Conservation (phyloP, 2,113 vertebrate species). For the Vulpes lagopus region DNA sequence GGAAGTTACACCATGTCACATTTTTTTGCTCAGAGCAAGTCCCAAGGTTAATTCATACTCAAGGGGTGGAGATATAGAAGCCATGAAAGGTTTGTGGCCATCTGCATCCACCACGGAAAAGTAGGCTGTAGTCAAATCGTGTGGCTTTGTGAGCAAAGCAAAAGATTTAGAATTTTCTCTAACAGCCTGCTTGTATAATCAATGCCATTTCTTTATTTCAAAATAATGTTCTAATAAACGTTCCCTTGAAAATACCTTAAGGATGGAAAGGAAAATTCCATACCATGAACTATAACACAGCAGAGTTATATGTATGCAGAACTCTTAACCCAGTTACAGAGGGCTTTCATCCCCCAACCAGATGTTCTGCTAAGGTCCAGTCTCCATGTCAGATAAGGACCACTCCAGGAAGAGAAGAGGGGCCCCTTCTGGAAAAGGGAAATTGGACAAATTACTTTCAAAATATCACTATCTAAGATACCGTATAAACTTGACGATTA, state of each 20-base stretch:
- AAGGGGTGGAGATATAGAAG: neutral
- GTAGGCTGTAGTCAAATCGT: neutral
- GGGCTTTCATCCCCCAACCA: rapidly evolving
- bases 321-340: rapidly evolving
- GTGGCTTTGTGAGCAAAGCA: neutral
- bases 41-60: neutral
- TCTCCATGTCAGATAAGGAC: rapidly evolving
- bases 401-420: neutral
- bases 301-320: neutral
- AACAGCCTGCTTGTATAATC: neutral
- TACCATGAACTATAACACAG: rapidly evolving
- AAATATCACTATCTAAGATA: neutral
- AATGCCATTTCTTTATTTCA: neutral
- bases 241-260: neutral
- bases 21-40: neutral
- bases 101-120: neutral
- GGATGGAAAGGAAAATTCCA: neutral
- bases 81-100: neutral
- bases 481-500: neutral
- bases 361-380: neutral
- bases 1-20: neutral
- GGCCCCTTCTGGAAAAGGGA: neutral
- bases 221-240: neutral
- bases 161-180: neutral
- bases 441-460: neutral